Evolutionary conservation across 1,140 invertebrate genomes (phyloP), one percentile per base, ranked within the genome.

Genomic region (Papilio machaon): DNA sequence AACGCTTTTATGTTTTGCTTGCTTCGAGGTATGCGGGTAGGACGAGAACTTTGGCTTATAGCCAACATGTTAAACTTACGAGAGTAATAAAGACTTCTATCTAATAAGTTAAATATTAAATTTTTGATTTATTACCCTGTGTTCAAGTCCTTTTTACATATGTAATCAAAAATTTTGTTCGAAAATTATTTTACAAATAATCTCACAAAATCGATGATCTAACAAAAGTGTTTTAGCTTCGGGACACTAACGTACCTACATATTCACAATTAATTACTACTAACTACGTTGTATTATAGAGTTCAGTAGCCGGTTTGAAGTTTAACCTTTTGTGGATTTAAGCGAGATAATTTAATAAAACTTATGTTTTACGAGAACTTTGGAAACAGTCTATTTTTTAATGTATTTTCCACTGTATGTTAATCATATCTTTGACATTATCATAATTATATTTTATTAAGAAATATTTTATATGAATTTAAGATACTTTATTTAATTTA

Each of bases 31-130:
- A 64, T 64, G 60, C 19, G 60, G 60, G 64, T 7, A 70, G 30
- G 30, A 70, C 30, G 64, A 15, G 64, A 70, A 23, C 13, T 70
- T 23, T 70, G 64, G 64, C 64, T 13, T 19, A 35, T 30, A 70
- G 64, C 64, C 64, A 70, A 70, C 64, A 70, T 70, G 64, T 38
- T 38, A 70, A 70, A 70, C 64, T 35, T 70, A 70, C 64, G 64
- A 70, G 10, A 7, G 30, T 70, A 70, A 70, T 70, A 70, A 70
- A 70, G 64, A 70, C 23, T 70, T 35, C 13, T 70, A 38, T 35
- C 11, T 35, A 70, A 35, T 70, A 70, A 70, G 30, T 70, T 35
- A 35, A 35, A 19, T 70, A 70, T 70, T 70, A 35, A 35, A 70
- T 35, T 4, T 4, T 11, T 35, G 30, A 70, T 38, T 70, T 70